Conservation (phyloP, 2,113 vertebrate species). For the Myotis davidii region DNA sequence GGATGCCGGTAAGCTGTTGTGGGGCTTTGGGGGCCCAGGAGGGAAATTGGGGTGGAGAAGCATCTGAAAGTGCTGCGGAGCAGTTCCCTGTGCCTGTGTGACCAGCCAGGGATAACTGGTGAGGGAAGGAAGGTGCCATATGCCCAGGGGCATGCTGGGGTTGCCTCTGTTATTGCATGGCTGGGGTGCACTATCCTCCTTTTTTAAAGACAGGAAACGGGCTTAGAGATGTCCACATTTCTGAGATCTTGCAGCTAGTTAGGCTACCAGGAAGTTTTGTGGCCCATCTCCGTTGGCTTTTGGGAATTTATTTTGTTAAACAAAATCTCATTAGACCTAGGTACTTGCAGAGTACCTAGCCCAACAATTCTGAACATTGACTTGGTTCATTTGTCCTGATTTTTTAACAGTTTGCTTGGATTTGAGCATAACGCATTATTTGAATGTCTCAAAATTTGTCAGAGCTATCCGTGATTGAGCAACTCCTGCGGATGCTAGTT, state of each 20-base stretch:
- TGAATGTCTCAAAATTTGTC: background rate
- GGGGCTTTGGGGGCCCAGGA: background rate
- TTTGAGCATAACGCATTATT: background rate
- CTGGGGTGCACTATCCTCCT: background rate
- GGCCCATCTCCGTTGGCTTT: background rate
- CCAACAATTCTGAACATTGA: background rate
- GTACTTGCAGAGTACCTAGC: background rate
- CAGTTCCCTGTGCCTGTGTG: background rate
- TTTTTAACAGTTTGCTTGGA: background rate
- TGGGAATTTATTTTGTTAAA: background rate
- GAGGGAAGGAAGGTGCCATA: background rate
- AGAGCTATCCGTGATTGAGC: background rate
- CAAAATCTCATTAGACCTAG: background rate
- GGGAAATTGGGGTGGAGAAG: background rate
- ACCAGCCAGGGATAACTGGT: background rate
- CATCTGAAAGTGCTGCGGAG: background rate
- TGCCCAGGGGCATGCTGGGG: background rate
- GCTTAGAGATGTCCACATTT: background rate
- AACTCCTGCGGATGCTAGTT: background rate
- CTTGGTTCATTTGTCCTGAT: background rate
- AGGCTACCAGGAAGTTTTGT: background rate
- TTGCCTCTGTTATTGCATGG: fast-evolving
- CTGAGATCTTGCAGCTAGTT: background rate
- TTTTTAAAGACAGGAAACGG: conserved; percentile 10
- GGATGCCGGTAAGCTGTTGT: background rate